Evolutionary conservation across 2,888 invertebrate species (phyloP).

Genomic region (Agriopis leucophaearia): DNA sequence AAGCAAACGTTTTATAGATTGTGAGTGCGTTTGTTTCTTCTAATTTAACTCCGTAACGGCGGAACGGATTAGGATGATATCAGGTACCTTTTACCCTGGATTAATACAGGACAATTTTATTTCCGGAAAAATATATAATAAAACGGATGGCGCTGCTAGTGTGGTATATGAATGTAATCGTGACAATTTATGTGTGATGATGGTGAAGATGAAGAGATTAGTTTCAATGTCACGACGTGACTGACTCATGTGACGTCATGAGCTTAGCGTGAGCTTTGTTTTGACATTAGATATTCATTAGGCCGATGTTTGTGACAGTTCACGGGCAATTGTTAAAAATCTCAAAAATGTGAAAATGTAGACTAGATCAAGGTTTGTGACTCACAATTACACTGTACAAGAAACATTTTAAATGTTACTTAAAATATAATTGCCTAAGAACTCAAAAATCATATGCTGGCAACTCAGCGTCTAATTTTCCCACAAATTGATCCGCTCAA

Average conservation of each 20-base stretch:
- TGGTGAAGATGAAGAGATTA: neutral
- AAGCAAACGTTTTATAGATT: too few species aligned
- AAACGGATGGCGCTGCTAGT: too few species aligned
- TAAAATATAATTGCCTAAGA: neutral
- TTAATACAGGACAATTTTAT: too few species aligned
- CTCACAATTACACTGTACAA: constrained; percentile 13
- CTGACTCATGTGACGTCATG: constrained; percentile 4
- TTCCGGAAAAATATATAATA: too few species aligned
- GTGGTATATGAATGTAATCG: too few species aligned
- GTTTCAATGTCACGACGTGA: constrained; percentile 5
- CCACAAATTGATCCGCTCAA: too few species aligned
- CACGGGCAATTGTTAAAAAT: constrained; percentile 32
- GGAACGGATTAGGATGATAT: too few species aligned
- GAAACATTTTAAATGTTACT: constrained; percentile 2
- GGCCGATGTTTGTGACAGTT: constrained; percentile 25
- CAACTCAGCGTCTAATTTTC: too few species aligned
- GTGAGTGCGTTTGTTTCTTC: too few species aligned
- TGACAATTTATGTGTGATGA: neutral
- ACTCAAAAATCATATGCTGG: too few species aligned
- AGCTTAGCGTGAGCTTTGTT: constrained; percentile 7
- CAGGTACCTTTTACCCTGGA: too few species aligned
- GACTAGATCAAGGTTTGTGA: constrained; percentile 31
- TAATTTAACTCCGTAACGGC: too few species aligned
- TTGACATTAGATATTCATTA: constrained; percentile 3
- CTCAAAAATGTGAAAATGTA: constrained; percentile 25